A percentile compares a stretch with the other conserved stretches of the same genome.
These are phyloP conservation scores for Stichopus chloronotus DNA, from an alignment of 35 echinoderm and acorn worm genomes.

Conservation along the genomic window DNA sequence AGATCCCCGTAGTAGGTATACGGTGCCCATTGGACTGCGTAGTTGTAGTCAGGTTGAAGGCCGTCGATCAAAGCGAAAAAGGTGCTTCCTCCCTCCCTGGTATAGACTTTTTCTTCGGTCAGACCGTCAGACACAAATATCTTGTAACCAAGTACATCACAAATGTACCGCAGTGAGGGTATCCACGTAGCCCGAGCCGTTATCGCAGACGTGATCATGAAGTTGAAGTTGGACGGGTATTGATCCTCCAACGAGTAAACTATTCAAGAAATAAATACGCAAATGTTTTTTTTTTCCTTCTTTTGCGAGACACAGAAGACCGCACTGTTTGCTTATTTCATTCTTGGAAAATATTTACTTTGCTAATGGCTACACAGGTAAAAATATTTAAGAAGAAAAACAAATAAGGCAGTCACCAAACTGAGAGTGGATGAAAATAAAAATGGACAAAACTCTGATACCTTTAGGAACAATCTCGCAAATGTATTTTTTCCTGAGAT, in stretches of 20 bases:
- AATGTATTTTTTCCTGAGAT: conserved; percentile 52
- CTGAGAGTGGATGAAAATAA: no score
- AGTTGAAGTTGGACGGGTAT: conserved; percentile 61
- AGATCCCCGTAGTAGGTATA: conserved; percentile 49
- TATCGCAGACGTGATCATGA: conserved; percentile 49
- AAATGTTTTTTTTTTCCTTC: conserved; percentile 7
- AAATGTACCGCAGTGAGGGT: conserved; percentile 40
- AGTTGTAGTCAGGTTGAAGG: conserved; percentile 44
- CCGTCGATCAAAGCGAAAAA: neutral
- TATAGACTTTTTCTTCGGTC: neutral
- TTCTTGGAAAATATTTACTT: neutral
- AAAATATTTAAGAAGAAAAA: no score
- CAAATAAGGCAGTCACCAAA: no score
- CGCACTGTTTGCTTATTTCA: neutral
- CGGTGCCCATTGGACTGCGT: conserved; percentile 42
- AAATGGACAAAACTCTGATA: neutral
- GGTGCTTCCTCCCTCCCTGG: conserved; percentile 7
- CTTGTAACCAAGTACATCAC: conserved; percentile 79
- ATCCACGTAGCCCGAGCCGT: conserved; percentile 62
- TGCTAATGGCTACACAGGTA: no score
- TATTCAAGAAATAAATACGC: conserved; percentile 20
- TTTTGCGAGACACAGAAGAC: neutral
- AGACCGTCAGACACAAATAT: conserved; percentile 43
- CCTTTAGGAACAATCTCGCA: conserved; percentile 70
- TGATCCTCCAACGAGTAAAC: conserved; percentile 63